Evolutionary conservation across 2,113 vertebrate species (phyloP).

Genomic region (Megaptera novaeangliae): DNA sequence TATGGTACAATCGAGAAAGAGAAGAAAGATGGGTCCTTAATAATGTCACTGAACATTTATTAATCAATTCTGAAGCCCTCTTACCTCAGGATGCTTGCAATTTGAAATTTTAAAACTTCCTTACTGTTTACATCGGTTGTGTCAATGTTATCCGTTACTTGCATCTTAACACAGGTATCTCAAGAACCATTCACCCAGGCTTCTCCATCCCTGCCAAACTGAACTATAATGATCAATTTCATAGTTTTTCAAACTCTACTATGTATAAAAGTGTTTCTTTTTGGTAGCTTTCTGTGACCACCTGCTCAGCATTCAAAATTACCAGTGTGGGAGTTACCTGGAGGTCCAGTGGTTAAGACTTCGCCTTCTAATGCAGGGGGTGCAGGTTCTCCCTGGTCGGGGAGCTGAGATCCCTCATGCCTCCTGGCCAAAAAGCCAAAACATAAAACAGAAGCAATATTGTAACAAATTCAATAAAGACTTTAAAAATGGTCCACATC

Average conservation of each 20-base stretch:
- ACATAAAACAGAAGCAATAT: no score
- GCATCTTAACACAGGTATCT: neutral
- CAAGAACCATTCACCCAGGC: neutral
- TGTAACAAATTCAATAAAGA: no score
- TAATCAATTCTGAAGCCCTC: neutral
- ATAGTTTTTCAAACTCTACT: neutral
- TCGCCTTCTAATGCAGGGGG: no score
- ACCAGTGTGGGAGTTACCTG: no score
- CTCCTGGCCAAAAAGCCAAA: no score
- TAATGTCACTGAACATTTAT: neutral
- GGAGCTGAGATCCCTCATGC: no score
- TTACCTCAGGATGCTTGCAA: neutral
- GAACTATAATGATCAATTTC: neutral
- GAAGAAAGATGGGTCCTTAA: neutral
- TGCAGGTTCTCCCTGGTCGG: no score
- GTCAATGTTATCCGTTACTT: neutral
- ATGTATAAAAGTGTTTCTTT: neutral
- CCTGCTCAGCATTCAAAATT: neutral
- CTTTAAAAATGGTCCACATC: no score
- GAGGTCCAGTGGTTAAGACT: no score
- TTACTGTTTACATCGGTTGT: neutral
- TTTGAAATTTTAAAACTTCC: neutral
- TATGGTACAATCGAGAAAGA: neutral
- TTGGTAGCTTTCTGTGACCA: neutral
- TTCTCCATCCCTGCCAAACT: accelerated